Conservation (phyloP, 2,797 vertebrate species). For the Peromyscus nudipes region DNA sequence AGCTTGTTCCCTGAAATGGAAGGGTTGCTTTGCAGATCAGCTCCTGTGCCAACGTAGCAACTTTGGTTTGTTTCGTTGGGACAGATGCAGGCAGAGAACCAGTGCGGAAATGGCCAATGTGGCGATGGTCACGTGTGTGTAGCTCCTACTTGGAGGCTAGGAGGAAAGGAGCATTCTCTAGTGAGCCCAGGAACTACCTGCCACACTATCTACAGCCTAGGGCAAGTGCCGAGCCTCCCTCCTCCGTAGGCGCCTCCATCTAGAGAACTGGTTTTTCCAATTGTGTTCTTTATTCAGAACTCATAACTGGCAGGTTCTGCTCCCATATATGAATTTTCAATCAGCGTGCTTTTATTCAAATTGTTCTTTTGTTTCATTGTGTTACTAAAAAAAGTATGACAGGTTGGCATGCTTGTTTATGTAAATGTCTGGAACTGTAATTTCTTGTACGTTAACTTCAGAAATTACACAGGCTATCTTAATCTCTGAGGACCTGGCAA, state of each 20-base stretch:
- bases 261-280: slow-evolving; percentile 48
- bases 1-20: neutral
- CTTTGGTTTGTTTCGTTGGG: neutral
- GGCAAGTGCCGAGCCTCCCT: neutral
- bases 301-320: slow-evolving; percentile 63
- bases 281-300: slow-evolving; percentile 67
- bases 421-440: slow-evolving; percentile 69
- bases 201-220: neutral
- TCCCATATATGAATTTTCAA: slow-evolving; percentile 71
- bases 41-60: fast-evolving
- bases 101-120: neutral
- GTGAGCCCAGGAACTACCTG: neutral
- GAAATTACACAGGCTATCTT: slow-evolving; percentile 26
- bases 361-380: slow-evolving; percentile 75
- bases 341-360: slow-evolving; percentile 69
- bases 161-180: neutral
- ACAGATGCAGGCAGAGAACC: neutral
- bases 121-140: neutral
- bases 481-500: slow-evolving; percentile 8
- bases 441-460: slow-evolving; percentile 54
- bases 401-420: slow-evolving; percentile 76
- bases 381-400: slow-evolving; percentile 76
- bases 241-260: neutral
- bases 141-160: neutral
- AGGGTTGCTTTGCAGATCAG: neutral